phyloP scores from a whole-genome alignment of 2,797 vertebrate genomes.

The Loris lydekkerianus region DNA sequence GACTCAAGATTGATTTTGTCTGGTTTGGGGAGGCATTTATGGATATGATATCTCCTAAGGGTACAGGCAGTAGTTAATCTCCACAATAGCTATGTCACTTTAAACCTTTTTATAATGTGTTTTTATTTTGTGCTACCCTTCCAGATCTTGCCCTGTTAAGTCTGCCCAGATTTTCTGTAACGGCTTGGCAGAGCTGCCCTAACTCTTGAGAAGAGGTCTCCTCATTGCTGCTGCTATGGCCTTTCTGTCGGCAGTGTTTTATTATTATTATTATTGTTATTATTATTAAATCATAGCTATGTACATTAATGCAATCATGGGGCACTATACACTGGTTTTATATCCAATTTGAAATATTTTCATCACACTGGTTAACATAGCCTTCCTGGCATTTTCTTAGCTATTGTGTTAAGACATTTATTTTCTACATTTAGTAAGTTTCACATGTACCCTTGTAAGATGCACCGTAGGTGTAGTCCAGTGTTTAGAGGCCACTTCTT shows the following conservation, averaged over 20 bases:
- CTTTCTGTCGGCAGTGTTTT: neutral
- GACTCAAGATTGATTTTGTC: neutral
- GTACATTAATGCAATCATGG: too few relatives aligned
- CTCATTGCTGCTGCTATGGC: accelerated
- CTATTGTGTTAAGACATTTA: too few relatives aligned
- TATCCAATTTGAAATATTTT: too few relatives aligned
- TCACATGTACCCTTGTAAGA: too few relatives aligned
- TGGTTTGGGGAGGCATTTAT: neutral
- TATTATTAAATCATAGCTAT: too few relatives aligned
- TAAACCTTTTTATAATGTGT: neutral
- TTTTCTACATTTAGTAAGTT: too few relatives aligned
- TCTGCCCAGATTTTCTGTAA: neutral
- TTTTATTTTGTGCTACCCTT: neutral
- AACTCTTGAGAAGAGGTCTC: neutral
- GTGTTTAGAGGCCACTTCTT: neutral
- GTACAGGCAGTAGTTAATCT: neutral
- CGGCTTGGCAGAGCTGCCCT: neutral
- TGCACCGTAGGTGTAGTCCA: neutral
- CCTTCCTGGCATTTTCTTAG: too few relatives aligned
- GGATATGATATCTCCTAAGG: neutral
- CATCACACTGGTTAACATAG: too few relatives aligned
- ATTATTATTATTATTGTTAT: too few relatives aligned
- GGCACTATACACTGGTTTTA: too few relatives aligned
- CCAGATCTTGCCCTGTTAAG: neutral
- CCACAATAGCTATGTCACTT: neutral